Percentiles rank a stretch among this genome's conserved stretches.
These are phyloP conservation scores for Masticophis lateralis DNA, from an alignment of 2,797 vertebrate species.

Conservation along the genomic window DNA sequence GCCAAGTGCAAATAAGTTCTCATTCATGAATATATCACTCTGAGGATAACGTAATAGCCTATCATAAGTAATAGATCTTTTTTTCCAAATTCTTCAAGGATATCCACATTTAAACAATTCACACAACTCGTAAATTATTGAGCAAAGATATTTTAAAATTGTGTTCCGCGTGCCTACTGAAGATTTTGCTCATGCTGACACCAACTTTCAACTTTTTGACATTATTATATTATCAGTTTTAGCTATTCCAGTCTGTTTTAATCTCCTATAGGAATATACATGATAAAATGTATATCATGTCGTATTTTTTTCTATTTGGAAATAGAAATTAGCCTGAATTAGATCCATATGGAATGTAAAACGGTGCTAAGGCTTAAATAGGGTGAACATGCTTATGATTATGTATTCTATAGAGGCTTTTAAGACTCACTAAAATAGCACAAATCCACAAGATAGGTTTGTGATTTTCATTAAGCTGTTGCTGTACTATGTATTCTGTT, in stretches of 20 bases:
- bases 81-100: neutral
- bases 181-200: neutral
- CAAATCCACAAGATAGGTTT: neutral
- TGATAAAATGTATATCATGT: neutral
- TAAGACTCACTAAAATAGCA: neutral
- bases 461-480: neutral
- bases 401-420: neutral
- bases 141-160: neutral
- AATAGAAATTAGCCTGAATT: neutral
- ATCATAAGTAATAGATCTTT: neutral
- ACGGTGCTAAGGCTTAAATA: neutral
- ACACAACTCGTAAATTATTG: neutral
- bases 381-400: accelerated
- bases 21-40: neutral
- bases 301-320: constrained; percentile 7
- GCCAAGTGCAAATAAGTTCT: constrained; percentile 20
- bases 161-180: accelerated
- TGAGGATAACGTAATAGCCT: neutral
- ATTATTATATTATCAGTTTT: neutral
- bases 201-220: neutral
- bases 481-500: neutral
- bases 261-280: neutral
- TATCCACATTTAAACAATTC: neutral
- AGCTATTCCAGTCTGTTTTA: neutral
- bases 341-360: neutral